Conservation (phyloP, 2,888 invertebrate species). For the Dryocosmus kuriphilus region DNA sequence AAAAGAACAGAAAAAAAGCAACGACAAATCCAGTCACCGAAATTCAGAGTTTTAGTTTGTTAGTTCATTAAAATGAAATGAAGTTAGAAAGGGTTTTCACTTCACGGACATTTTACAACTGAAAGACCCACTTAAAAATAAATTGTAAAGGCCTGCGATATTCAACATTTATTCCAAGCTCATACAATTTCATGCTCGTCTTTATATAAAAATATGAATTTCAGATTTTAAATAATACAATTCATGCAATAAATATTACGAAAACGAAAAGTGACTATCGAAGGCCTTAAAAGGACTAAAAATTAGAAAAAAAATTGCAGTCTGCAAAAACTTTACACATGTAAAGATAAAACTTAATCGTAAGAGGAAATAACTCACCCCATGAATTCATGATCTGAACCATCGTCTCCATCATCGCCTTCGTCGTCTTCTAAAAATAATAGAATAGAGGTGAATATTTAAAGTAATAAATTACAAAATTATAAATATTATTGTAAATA, state of each 20-base stretch:
- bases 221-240: not conserved
- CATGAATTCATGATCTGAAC: constrained; percentile 74
- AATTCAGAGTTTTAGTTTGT: not conserved
- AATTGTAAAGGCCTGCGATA: constrained; percentile 30
- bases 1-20: constrained; percentile 28
- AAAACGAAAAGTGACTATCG: not conserved
- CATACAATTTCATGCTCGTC: constrained; percentile 48
- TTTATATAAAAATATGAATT: not conserved
- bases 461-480: not conserved
- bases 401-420: constrained; percentile 73
- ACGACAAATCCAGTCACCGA: constrained; percentile 4
- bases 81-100: not conserved
- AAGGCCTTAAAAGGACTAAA: not conserved
- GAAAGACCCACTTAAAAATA: constrained; percentile 28
- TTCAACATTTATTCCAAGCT: constrained; percentile 43
- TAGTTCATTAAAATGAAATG: not conserved
- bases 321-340: not conserved
- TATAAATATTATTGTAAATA: not conserved
- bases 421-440: constrained; percentile 73
- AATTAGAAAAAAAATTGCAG: constrained; percentile 17
- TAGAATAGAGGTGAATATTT: constrained; percentile 36
- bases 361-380: constrained; percentile 67
- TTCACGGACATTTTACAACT: not conserved
- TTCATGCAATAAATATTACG: not conserved
- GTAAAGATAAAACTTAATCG: not conserved